Base-by-base conservation (phyloP, 2,888 invertebrate genomes). In the Hoplodrina blanda region DNA sequence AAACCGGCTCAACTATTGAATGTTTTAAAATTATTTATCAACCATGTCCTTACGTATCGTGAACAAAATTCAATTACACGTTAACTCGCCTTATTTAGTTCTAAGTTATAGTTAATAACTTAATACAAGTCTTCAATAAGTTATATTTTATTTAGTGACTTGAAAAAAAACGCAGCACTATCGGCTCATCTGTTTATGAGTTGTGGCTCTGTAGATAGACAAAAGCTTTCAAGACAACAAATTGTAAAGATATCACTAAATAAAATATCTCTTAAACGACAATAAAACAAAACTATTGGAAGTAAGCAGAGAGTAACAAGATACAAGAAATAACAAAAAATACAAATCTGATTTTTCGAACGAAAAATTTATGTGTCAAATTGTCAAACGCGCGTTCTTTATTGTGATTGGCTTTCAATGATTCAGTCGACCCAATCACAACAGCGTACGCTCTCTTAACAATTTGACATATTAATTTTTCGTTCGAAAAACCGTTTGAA, bases 91-190 rank as follows among this genome's bases (percentile, higher is more conserved):
- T 30, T 73, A 78, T 71, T 67, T 73, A 75, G 56, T 69, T 60
- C 20, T 84, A 71, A 71, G 64, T 59, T 72, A 70, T 56, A 25
- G 13, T 50, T 75, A 56, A 66, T 37, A 52, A 75, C 71, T 76
- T 60, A 30, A 59, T 54, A 56, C 50, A 65, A 25, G 20, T 19
- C 33, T 49, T 61, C 10, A 33, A 15, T 8, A 37, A 60, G 55
- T 80, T 37, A 41, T n/a, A 41, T 59, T 62, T 65, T 55, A 60
- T 69, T 75, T 59, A 62, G 54, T 65, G 50, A 46, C 17, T 17
- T 46, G 1, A 46, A 46, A 17, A 46, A 46, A 17, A 46, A 49
- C 2, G 2, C 3, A 37, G 10, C 15, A 0, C 10, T 37, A 33
- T 33, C 6, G 10, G n/a, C 50, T 17, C 13, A 41, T 30, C 19